A percentile compares a stretch with the other conserved stretches of the same genome.
Evolutionary conservation across 2,113 vertebrate species (phyloP).

Genomic region (Vidua chalybeata): DNA sequence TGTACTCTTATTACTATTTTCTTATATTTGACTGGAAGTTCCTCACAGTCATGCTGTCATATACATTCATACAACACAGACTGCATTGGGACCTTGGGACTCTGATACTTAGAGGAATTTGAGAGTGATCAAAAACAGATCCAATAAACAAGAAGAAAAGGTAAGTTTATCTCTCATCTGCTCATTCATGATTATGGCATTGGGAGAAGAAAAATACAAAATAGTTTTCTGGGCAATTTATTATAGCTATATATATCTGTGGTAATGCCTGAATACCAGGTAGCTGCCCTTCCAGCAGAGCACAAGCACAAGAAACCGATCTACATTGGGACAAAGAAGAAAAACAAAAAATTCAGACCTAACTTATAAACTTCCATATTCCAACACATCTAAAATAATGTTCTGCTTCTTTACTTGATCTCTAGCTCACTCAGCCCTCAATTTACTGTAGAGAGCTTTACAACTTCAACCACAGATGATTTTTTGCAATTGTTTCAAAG

Average conservation of each 20-base stretch:
- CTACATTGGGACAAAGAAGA: not conserved
- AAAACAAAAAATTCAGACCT: not conserved
- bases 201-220: not conserved
- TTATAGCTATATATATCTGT: not conserved
- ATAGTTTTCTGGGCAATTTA: not conserved
- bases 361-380: not conserved
- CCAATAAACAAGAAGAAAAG: not conserved
- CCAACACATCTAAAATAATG: not conserved
- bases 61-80: not conserved
- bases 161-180: not conserved
- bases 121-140: not conserved
- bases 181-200: not conserved
- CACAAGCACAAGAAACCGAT: not conserved
- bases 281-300: not conserved
- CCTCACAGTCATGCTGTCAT: not conserved
- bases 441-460: not conserved
- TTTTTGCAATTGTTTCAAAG: not conserved
- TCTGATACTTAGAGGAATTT: not conserved
- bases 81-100: not conserved
- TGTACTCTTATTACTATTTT: not conserved
- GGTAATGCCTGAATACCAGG: not conserved
- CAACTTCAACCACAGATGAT: accelerated
- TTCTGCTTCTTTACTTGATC: not conserved
- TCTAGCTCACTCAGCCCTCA: not conserved
- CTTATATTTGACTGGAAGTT: not conserved